These are phyloP conservation scores for Onychorhynchus coronatus DNA, from an alignment of 2,113 vertebrate species.

Conservation along the genomic window DNA sequence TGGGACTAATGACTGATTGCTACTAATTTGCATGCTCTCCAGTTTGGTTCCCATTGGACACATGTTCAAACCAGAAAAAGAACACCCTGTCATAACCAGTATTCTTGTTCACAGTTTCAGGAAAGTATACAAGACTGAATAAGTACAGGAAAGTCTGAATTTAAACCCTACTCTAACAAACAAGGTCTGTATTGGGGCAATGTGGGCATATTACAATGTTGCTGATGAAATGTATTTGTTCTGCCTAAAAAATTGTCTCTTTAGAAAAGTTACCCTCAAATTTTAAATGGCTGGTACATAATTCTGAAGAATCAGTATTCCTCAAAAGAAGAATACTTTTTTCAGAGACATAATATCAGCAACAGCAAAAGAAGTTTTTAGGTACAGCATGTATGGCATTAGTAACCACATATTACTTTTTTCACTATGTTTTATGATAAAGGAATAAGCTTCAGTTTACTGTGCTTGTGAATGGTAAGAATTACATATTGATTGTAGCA, in stretches of 20 bases:
- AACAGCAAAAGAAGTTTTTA: neutral
- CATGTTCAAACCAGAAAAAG: neutral
- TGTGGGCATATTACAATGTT: neutral
- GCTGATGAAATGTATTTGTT: neutral
- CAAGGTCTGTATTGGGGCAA: neutral
- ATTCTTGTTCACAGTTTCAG: neutral
- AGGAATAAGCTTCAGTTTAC: neutral
- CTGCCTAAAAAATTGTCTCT: neutral
- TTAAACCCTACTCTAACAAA: neutral
- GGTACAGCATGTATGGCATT: neutral
- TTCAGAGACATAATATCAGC: neutral
- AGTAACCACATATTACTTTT: neutral
- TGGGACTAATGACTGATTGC: neutral
- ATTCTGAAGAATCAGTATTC: neutral
- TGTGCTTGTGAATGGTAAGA: neutral
- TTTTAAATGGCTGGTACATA: neutral
- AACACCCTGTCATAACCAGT: neutral
- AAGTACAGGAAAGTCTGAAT: neutral
- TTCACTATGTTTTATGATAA: neutral
- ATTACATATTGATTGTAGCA: neutral
- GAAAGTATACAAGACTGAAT: neutral
- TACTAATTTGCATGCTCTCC: neutral
- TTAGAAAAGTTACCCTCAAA: neutral
- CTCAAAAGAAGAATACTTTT: neutral
- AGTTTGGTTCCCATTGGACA: neutral